Evolutionary conservation across 2,888 invertebrate species (phyloP).

Genomic region (Chironomus tentans): DNA sequence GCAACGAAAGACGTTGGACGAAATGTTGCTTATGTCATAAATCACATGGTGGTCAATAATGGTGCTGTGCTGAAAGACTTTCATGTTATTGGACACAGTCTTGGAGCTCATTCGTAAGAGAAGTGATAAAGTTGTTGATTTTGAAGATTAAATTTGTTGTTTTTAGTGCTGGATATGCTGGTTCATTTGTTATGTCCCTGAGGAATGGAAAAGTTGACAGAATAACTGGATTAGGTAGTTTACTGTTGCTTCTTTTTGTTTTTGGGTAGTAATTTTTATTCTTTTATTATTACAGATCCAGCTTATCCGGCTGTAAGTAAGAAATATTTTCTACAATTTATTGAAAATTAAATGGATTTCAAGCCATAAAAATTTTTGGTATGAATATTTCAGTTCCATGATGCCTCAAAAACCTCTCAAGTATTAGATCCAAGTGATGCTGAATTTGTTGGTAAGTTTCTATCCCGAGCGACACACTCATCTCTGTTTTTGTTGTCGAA

Average conservation of each 20-base stretch:
- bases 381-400: constrained; percentile 39
- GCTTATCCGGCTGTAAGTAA: constrained; percentile 34
- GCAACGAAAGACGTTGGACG: constrained; percentile 39
- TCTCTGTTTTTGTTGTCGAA: no score
- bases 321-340: background rate
- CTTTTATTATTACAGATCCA: background rate
- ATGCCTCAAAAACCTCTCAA: constrained; percentile 37
- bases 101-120: background rate
- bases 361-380: background rate
- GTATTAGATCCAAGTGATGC: constrained; percentile 57
- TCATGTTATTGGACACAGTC: constrained; percentile 38
- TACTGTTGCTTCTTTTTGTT: background rate
- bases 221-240: constrained; percentile 46
- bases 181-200: constrained; percentile 41
- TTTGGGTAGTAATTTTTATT: no score
- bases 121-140: background rate
- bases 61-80: constrained; percentile 33
- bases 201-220: constrained; percentile 42
- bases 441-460: constrained; percentile 46
- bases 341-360: background rate
- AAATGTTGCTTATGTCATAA: constrained; percentile 35
- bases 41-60: constrained; percentile 27
- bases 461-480: no score
- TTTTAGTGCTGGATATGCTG: constrained; percentile 47
- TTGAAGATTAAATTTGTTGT: background rate